These are phyloP conservation scores for Triplophysa dalaica DNA, from an alignment of 2,113 vertebrate genomes.

Conservation along the genomic window DNA sequence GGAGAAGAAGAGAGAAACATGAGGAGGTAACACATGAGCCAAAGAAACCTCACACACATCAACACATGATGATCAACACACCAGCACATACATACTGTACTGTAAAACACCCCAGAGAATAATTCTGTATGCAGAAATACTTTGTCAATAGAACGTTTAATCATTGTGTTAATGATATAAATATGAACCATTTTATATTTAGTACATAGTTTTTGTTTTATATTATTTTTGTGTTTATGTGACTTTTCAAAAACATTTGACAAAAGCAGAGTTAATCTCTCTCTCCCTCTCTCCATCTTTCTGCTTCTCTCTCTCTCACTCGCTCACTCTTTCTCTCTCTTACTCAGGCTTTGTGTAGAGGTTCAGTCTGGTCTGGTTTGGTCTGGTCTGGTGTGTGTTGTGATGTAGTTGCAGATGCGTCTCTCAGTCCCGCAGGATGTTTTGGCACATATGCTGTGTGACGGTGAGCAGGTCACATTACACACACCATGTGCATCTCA, in stretches of 20 bases:
- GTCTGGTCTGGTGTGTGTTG: neutral
- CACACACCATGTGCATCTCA: slow-evolving; percentile 74
- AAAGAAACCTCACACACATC: neutral
- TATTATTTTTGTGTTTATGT: neutral
- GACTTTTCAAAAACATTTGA: neutral
- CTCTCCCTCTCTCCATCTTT: no score
- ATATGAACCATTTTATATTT: neutral
- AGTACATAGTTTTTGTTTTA: neutral
- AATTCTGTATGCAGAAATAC: no score
- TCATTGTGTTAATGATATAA: neutral
- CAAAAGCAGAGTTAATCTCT: no score
- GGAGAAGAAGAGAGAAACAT: neutral
- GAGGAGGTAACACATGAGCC: neutral
- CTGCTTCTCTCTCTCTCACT: no score
- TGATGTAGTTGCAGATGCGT: slow-evolving; percentile 66
- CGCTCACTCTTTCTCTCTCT: slow-evolving; percentile 30
- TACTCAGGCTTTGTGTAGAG: no score
- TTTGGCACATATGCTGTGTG: slow-evolving; percentile 66
- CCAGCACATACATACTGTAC: no score
- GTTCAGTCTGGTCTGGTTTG: neutral
- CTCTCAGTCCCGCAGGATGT: slow-evolving; percentile 70
- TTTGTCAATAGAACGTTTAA: no score
- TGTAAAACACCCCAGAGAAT: no score
- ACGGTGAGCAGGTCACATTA: slow-evolving; percentile 72
- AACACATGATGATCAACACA: no score